phyloP scores from a whole-genome alignment of 2,797 vertebrate genomes.

The Phoxinus dragarum region DNA sequence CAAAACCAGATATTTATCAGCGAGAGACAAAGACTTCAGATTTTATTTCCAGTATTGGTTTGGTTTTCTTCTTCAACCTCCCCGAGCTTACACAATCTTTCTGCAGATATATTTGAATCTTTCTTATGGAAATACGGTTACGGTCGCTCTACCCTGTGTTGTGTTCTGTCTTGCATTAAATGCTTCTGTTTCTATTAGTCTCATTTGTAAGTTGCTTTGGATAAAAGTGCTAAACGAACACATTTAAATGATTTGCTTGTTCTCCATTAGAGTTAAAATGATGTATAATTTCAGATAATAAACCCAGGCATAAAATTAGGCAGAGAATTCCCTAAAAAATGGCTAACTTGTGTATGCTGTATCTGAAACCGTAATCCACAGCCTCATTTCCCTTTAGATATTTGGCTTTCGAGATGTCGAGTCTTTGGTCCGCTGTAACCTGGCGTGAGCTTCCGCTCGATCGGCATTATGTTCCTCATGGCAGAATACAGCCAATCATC shows the following conservation, averaged over 20 bases:
- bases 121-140: neutral
- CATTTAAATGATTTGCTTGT: neutral
- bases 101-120: neutral
- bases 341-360: neutral
- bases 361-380: neutral
- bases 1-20: slow-evolving; percentile 59
- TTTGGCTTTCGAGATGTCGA: neutral
- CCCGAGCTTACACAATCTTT: too few species aligned
- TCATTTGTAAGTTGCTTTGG: slow-evolving; percentile 5
- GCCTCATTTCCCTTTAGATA: neutral
- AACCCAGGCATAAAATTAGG: neutral
- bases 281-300: slow-evolving; percentile 1
- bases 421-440: neutral
- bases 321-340: neutral
- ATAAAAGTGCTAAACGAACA: slow-evolving; percentile 3
- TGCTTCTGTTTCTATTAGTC: neutral
- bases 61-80: neutral
- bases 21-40: neutral
- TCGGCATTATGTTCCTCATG: slow-evolving; percentile 36
- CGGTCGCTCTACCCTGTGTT: neutral
- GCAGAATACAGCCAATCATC: slow-evolving; percentile 9
- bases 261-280: slow-evolving; percentile 11
- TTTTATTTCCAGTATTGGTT: neutral
- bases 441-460: neutral
- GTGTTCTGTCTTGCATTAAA: neutral